phyloP scores from a whole-genome alignment of 2,888 invertebrate species.

The Ommatoiulus sabulosus region DNA sequence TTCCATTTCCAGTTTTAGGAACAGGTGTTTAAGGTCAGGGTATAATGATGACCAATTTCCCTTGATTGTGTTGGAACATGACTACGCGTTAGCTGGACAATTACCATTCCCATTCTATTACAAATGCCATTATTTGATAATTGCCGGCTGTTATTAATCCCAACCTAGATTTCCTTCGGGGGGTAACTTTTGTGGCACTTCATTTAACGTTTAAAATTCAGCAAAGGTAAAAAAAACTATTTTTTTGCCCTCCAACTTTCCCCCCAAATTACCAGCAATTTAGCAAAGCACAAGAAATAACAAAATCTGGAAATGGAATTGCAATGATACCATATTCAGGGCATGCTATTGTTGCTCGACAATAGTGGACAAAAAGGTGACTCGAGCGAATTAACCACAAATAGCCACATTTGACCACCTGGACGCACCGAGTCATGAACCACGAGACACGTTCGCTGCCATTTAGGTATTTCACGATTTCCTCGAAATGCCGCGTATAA shows the following conservation, averaged over 20 bases:
- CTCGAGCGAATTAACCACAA: not conserved
- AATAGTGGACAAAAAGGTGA: constrained; percentile 26
- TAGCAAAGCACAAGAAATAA: not conserved
- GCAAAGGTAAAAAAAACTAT: not conserved
- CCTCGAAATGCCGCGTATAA: not conserved
- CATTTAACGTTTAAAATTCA: not conserved
- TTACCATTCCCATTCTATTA: constrained; percentile 2
- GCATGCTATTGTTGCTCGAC: not conserved
- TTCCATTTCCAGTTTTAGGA: no score
- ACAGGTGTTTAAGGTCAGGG: not conserved
- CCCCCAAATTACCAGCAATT: no score
- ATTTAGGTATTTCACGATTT: constrained; percentile 36
- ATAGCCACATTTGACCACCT: constrained; percentile 12
- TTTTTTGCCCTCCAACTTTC: no score
- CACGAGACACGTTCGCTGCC: not conserved
- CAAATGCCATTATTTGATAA: not conserved
- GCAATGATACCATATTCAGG: constrained; percentile 10
- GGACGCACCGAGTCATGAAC: not conserved
- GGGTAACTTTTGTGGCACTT: constrained; percentile 26
- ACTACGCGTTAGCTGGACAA: not conserved
- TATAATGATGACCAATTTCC: not conserved
- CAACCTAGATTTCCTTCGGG: not conserved
- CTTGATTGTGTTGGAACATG: not conserved
- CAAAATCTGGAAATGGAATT: not conserved
- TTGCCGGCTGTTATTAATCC: not conserved